phyloP scores from a whole-genome alignment of 2,797 vertebrate species.

The Molothrus aeneus region DNA sequence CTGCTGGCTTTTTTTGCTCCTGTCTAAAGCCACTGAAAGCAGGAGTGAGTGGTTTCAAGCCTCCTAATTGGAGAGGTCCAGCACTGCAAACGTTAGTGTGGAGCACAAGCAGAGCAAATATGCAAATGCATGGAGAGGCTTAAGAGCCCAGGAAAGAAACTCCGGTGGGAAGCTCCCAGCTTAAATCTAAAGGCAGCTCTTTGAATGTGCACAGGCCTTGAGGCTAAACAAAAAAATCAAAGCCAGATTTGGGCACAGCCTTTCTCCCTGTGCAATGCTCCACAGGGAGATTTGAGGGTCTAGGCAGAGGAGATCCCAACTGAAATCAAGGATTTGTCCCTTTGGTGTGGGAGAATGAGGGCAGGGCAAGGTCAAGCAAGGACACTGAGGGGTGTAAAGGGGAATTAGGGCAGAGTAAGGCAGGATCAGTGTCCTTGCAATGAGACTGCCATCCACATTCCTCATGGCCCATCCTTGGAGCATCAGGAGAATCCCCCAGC shows the following conservation, averaged over 20 bases:
- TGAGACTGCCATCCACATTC: not conserved
- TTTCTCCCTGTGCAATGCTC: not conserved
- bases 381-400: not conserved
- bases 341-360: not conserved
- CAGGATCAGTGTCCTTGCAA: not conserved
- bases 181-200: slow-evolving; percentile 51
- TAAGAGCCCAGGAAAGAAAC: slow-evolving; percentile 33
- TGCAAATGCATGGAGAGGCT: slow-evolving; percentile 1
- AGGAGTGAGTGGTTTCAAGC: not conserved
- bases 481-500: not conserved
- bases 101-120: not conserved
- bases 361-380: not conserved
- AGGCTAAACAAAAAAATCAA: slow-evolving; percentile 39
- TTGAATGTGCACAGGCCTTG: slow-evolving; percentile 16
- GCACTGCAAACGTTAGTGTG: not conserved
- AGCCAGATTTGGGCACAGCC: slow-evolving; percentile 8
- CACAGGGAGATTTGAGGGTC: not conserved
- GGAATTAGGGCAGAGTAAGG: not conserved
- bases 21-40: not conserved
- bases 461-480: not conserved
- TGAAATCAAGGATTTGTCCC: not conserved
- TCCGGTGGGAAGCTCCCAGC: slow-evolving; percentile 37
- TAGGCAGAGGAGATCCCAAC: not conserved
- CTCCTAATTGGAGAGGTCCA: not conserved
- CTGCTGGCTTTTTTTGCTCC: not conserved